These are phyloP conservation scores for Notarius lentiginosus DNA, from an alignment of 2,113 vertebrate genomes.

Conservation along the genomic window DNA sequence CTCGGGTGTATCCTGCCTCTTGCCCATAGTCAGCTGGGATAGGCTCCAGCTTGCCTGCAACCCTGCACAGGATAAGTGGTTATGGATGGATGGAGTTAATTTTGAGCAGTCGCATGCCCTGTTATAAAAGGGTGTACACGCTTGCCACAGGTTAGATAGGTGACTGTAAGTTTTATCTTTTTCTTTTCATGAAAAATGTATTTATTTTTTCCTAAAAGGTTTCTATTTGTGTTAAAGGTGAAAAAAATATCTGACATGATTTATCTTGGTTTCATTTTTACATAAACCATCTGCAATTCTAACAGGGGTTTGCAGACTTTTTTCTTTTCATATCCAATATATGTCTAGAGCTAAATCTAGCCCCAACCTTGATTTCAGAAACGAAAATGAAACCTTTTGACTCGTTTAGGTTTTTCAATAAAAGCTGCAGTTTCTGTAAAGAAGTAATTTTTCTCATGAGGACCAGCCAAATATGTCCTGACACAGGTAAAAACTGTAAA, in stretches of 20 bases:
- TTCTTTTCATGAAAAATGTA: too few species aligned
- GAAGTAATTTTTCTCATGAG: neutral
- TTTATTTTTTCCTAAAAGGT: neutral
- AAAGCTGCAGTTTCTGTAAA: neutral
- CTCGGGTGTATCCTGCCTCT: too few species aligned
- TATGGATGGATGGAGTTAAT: neutral
- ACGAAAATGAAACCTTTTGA: neutral
- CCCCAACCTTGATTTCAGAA: neutral
- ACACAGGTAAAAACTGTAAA: neutral
- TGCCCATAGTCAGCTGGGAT: too few species aligned
- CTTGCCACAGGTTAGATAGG: neutral
- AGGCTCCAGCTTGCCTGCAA: too few species aligned
- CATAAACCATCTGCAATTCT: neutral
- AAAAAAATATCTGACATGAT: neutral
- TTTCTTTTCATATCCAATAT: neutral
- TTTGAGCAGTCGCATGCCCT: neutral
- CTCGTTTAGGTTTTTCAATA: neutral
- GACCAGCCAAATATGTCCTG: neutral
- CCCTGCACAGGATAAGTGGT: too few species aligned
- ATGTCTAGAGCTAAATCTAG: neutral
- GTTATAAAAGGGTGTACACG: neutral
- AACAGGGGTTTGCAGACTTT: neutral
- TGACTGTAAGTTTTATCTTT: neutral
- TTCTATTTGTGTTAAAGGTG: neutral
- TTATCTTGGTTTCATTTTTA: neutral